Base-by-base conservation (phyloP, 2,888 invertebrate genomes). In the Tanypteryx hageni region DNA sequence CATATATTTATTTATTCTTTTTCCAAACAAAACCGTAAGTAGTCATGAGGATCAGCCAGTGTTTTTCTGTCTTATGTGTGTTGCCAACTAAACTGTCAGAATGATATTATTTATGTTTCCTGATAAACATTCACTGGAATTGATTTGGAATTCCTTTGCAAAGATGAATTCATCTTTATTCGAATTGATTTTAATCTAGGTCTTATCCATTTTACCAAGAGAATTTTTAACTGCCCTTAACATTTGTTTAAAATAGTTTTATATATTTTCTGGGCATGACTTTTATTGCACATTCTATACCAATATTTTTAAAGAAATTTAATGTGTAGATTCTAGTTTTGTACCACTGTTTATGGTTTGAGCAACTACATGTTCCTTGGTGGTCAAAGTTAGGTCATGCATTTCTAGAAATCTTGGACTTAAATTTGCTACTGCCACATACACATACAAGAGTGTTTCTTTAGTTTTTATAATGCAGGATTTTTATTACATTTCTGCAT, bases 321-420 rank as follows among this genome's bases (percentile, higher is more conserved):
- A 89, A 89, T 68, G 44, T 64, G 64, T 89, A 89, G 89, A 89
- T 44, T 89, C 89, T 89, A 89, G 89, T 89, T 89, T 89, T 89
- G 64, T 89, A 89, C 89, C 89, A 89, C 89, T 64, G 89, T 89
- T 64, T 89, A 89, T 89, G 64, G 89, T 89, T 89, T 89, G 64
- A 89, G 61, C 89, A 68, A 89, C 68, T 89, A 89, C 89, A 89
- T 89, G 89, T 89, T 89, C 89, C 89, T 89, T 89, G 89, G 89
- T 89, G 89, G 89, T 89, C 89, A 68, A 89, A 89, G 89, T 89
- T 89, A 89, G 89, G 61, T 89, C 89, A 89, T 89, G 89, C 89
- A 89, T 89, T 89, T 89, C 31, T 89, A 89, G 89, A 68, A 89
- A 44, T 89, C 89, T 58, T 89, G 89, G 89, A 89, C 89, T 89